phyloP scores from a whole-genome alignment of 2,797 vertebrate species.

The Crenuchus spilurus region DNA sequence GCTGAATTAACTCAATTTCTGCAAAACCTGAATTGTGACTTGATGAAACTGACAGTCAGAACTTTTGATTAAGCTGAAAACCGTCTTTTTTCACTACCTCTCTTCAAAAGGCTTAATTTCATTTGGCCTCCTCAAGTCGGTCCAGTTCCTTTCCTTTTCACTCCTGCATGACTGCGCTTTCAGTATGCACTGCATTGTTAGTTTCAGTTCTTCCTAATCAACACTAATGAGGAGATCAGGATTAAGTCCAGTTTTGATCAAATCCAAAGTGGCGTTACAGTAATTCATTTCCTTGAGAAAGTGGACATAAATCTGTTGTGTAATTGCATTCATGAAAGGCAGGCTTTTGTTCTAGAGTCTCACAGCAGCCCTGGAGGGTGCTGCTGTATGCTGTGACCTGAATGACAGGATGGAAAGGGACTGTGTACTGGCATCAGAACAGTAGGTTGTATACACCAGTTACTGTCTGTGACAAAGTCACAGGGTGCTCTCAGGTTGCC shows the following conservation, averaged over 20 bases:
- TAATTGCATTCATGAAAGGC: slow-evolving; percentile 8
- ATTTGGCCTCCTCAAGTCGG: slow-evolving; percentile 37
- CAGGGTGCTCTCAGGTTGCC: slow-evolving; percentile 20
- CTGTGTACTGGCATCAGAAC: background rate
- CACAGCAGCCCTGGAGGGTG: background rate
- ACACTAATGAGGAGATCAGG: slow-evolving; percentile 50
- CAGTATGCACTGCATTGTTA: slow-evolving; percentile 40
- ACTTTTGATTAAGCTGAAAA: slow-evolving; percentile 58
- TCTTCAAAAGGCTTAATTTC: slow-evolving; percentile 50
- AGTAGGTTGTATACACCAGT: background rate
- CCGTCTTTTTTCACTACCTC: slow-evolving; percentile 31
- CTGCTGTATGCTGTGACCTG: background rate
- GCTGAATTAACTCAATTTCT: slow-evolving; percentile 30
- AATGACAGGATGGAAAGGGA: background rate
- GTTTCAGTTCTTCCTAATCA: slow-evolving; percentile 66
- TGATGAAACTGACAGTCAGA: slow-evolving; percentile 49
- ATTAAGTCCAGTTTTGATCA: slow-evolving; percentile 52
- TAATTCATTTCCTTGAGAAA: slow-evolving; percentile 58
- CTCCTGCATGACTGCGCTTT: slow-evolving; percentile 44
- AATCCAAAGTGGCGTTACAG: slow-evolving; percentile 44
- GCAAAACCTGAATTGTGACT: slow-evolving; percentile 24
- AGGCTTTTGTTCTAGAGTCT: background rate
- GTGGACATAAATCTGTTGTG: background rate
- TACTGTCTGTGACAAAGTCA: background rate
- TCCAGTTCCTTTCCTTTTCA: slow-evolving; percentile 54